Percentiles rank a stretch among this genome's conserved stretches.
phyloP scores from a whole-genome alignment of 2,113 vertebrate species.

The Suncus etruscus region DNA sequence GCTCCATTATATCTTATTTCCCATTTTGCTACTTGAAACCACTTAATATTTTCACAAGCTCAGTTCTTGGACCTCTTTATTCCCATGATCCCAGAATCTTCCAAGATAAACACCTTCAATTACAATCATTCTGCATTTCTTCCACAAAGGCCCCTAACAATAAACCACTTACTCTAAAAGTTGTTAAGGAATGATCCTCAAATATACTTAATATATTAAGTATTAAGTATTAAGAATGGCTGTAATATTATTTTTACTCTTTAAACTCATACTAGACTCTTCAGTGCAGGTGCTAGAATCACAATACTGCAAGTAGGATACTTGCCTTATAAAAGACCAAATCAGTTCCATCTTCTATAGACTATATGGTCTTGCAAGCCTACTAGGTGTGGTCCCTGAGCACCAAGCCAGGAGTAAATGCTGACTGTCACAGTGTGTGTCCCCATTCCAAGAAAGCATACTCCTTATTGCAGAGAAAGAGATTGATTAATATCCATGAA shows the following conservation, averaged over 20 bases:
- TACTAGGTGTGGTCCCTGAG: too few relatives aligned
- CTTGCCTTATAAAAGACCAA: too few relatives aligned
- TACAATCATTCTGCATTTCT: constrained; percentile 42
- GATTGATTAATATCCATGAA: neutral
- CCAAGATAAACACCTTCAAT: constrained; percentile 63
- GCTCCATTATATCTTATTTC: constrained; percentile 63
- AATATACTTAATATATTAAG: constrained; percentile 15
- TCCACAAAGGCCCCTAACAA: constrained; percentile 72
- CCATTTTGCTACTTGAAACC: neutral
- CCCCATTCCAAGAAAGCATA: too few relatives aligned
- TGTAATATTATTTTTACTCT: constrained; percentile 46
- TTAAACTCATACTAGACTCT: neutral
- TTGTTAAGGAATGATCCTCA: constrained; percentile 54
- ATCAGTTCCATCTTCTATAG: too few relatives aligned
- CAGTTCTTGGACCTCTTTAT: constrained; percentile 34
- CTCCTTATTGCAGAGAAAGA: neutral
- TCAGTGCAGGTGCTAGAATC: neutral
- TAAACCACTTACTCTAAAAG: constrained; percentile 60
- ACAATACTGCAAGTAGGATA: too few relatives aligned
- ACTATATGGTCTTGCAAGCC: too few relatives aligned
- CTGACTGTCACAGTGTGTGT: too few relatives aligned
- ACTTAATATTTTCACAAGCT: constrained; percentile 30
- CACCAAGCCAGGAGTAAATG: too few relatives aligned
- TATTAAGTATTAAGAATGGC: too few relatives aligned
- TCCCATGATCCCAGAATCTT: constrained; percentile 39